phyloP scores from a whole-genome alignment of 1,140 invertebrate genomes.

The Schlechtendalia chinensis region DNA sequence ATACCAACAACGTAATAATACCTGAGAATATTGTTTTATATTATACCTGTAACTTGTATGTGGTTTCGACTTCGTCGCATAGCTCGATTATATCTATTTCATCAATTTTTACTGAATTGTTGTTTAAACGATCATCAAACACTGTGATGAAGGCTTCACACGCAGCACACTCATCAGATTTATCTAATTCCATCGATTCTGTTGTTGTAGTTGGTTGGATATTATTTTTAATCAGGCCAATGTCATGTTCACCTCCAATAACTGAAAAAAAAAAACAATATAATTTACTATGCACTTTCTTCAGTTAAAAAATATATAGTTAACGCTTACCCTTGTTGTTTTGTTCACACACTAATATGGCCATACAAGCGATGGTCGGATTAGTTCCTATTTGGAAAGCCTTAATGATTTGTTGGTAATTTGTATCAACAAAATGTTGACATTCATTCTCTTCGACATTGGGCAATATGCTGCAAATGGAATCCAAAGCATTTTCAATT shows the following conservation, averaged over 20 bases:
- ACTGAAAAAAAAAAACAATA: background rate
- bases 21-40: background rate
- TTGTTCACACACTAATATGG: slow-evolving; percentile 17
- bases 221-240: background rate
- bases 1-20: background rate
- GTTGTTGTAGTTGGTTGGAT: background rate
- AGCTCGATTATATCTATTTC: background rate
- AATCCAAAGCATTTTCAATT: slow-evolving; percentile 16
- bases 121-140: slow-evolving; percentile 3
- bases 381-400: slow-evolving; percentile 10
- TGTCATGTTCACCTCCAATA: background rate
- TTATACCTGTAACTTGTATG: slow-evolving; percentile 19
- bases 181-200: background rate
- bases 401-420: background rate
- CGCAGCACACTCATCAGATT: background rate
- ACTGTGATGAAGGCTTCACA: slow-evolving; percentile 30
- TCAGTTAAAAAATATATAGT: background rate
- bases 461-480: background rate
- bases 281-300: background rate
- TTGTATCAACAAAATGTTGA: slow-evolving; percentile 1
- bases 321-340: background rate
- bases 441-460: slow-evolving; percentile 39
- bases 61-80: background rate
- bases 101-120: background rate
- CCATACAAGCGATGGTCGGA: slow-evolving; percentile 21